Conservation (phyloP, 2,797 vertebrate species). For the Erpetoichthys calabaricus region DNA sequence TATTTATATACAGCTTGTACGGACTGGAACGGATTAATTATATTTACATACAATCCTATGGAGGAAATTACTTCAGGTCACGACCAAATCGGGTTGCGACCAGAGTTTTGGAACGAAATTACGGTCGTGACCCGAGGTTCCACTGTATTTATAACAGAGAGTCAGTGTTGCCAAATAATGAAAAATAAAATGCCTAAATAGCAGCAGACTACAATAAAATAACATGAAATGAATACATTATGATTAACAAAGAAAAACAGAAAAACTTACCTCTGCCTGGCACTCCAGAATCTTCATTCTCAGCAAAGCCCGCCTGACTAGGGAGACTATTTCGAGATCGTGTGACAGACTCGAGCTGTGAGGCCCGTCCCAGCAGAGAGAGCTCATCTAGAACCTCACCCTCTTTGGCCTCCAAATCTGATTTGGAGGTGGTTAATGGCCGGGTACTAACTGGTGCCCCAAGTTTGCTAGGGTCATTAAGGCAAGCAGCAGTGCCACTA, state of each 20-base stretch:
- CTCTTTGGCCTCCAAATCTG: conserved; percentile 98
- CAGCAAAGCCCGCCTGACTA: conserved; percentile 72
- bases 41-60: too few relatives aligned
- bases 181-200: too few relatives aligned
- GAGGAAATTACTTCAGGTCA: too few relatives aligned
- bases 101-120: too few relatives aligned
- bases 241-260: not conserved
- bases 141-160: too few relatives aligned
- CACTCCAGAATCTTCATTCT: conserved; percentile 70
- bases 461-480: conserved; percentile 75
- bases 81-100: too few relatives aligned
- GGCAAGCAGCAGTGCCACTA: conserved; percentile 81
- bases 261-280: conserved; percentile 55
- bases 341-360: conserved; percentile 93
- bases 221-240: too few relatives aligned
- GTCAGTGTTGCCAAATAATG: too few relatives aligned
- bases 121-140: too few relatives aligned
- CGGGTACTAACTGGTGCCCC: conserved; percentile 71
- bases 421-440: conserved; percentile 93
- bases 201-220: too few relatives aligned
- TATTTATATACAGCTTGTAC: too few relatives aligned
- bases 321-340: conserved; percentile 95
- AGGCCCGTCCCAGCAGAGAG: conserved; percentile 86
- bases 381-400: conserved; percentile 94
- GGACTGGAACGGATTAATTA: too few relatives aligned